Conservation (phyloP, 2,113 vertebrate species). For the Mungos mungo region DNA sequence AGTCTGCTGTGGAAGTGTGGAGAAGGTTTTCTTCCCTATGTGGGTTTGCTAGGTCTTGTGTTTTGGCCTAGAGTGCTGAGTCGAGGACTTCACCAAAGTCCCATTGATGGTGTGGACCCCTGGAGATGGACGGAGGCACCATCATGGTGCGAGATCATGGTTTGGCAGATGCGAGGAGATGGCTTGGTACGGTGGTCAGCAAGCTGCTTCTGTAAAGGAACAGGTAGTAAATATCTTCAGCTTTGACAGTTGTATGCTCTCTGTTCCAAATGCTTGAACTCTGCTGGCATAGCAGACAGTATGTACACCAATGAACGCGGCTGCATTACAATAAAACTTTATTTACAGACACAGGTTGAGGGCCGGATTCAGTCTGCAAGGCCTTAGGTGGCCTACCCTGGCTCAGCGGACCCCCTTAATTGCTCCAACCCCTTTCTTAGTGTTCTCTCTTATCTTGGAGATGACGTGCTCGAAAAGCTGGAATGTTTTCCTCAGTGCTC, state of each 20-base stretch:
- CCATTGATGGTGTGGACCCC: neutral
- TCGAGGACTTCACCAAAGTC: neutral
- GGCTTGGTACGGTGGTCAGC: neutral
- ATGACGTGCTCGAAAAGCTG: neutral
- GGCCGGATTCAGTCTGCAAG: neutral
- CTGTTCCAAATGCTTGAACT: neutral
- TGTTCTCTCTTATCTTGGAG: neutral
- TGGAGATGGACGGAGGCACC: neutral
- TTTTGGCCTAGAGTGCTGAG: neutral
- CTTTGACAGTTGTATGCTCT: neutral
- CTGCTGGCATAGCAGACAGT: neutral
- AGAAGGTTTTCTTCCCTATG: neutral
- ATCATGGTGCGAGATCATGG: neutral
- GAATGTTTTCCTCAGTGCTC: neutral
- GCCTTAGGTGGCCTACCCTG: neutral
- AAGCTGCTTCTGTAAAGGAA: neutral
- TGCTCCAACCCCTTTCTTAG: neutral
- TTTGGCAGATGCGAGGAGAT: neutral
- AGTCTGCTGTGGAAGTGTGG: too few relatives aligned
- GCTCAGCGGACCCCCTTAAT: neutral
- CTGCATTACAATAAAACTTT: conserved; percentile 53
- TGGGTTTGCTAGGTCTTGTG: neutral
- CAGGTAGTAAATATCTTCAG: too few relatives aligned
- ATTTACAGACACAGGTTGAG: neutral
- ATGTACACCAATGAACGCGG: neutral